Base-by-base conservation (phyloP, 2,888 invertebrate genomes). In the Acanthosepion pharaonis region DNA sequence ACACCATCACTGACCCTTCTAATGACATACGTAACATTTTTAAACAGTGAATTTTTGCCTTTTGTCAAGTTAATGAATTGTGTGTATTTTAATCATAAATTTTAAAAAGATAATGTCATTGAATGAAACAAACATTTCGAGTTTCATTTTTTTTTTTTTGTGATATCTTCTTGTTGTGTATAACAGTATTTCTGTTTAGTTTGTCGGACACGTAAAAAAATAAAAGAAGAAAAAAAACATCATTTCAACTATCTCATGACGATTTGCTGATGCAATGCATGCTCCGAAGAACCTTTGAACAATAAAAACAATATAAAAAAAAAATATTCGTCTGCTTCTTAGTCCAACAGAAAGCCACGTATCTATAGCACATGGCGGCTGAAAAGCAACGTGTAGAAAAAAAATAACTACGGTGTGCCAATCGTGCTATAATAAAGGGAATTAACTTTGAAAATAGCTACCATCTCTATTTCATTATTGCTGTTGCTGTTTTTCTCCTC, bases 251-350 rank as follows among this genome's bases (percentile, higher is more conserved):
- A 78, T 78, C 78, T 33, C 11, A 78, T n/a, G 8, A 78, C 78
- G 11, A 59, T 59, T 78, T 78, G 78, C 78, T 78, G 78, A 78
- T 78, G 78, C 78, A 78, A 78, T 78, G 9, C 33, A 78, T 78
- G 11, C n/a, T 18, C 15, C 78, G 11, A 78, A 78, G 15, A 11
- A 78, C n/a, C 59, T 59, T 59, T 59, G 59, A 59, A 20, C 59
- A 59, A 55, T n/a, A 78, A 78, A 78, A 78, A 33, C 3, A 64
- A 25, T 25, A 64, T 6, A 64, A 64, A 8, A 64, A 64, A 11
- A 78, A 78, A 78, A n/a, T 78, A 33, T 78, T 78, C 78, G 78
- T 78, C 78, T 78, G 78, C 78, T 78, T 78, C 78, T 78, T 78
- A 78, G 78, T n/a, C 78, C 78, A 33, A 33, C 78, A 78, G n/a